Base-by-base conservation (phyloP, 92 coral and sea anemone species). In the Phenganax stokvisi region DNA sequence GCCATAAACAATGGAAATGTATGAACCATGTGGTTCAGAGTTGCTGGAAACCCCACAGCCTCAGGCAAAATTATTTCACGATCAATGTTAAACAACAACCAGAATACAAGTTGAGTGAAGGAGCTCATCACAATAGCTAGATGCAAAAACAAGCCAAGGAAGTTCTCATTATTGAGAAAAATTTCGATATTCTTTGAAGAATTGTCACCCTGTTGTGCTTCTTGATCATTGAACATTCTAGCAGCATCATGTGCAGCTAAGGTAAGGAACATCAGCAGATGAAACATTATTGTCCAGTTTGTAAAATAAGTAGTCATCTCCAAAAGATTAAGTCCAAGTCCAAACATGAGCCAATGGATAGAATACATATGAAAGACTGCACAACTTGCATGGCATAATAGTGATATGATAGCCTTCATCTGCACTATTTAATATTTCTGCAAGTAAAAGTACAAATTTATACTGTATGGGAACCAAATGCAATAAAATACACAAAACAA, bases 21-120 rank as follows among this genome's bases (percentile, higher is more conserved):
- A 54, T 79, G 83, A 6, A 79, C 37, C 83, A 79, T 79, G 29
- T 79, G 83, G 27, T 79, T 79, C n/a, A 79, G 83, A 16, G 30
- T 47, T 68, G 83, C 52, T 28, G 83, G 60, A 7, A 79, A 59
- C n/a, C 56, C 57, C 15, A 56, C 29, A 2, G 62, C 16, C 51
- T 51, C 83, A 7, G 83, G 74, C 6, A 79, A 61, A 51, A 79
- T 63, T 61, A 79, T 44, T 54, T 79, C 83, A n/a, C 83, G 83
- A 57, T 79, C 83, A 64, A 79, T 31, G 54, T 30, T 15, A 54
- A 59, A 79, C 59, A 79, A 3, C 74, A 54, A 16, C 83, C 83
- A 79, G 56, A 79, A 79, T 16, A 63, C 83, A 51, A 65, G 65
- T 54, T 79, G 83, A 20, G 83, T 79, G 13, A 65, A 62, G 1